These are phyloP conservation scores for Grammatotria lemairii DNA, from an alignment of 2,113 vertebrate genomes.

Conservation along the genomic window DNA sequence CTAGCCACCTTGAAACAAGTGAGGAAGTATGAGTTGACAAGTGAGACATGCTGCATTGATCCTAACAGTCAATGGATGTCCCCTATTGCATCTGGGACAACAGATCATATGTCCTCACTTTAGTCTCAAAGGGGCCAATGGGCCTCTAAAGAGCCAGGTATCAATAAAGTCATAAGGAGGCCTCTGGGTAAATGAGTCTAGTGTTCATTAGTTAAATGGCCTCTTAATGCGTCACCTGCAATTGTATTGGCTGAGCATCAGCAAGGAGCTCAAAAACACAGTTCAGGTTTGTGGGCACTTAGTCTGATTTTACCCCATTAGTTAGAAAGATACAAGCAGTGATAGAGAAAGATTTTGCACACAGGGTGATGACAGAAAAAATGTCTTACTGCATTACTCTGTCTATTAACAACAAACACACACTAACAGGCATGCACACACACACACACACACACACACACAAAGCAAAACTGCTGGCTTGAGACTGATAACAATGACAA, in stretches of 20 bases:
- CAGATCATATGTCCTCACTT: slow-evolving; percentile 33
- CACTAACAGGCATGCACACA: background rate
- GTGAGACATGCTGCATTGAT: slow-evolving; percentile 8
- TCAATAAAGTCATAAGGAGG: slow-evolving; percentile 37
- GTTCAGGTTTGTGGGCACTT: background rate
- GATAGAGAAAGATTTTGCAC: background rate
- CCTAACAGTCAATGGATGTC: slow-evolving; percentile 31
- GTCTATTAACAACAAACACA: background rate
- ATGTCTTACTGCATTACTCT: background rate
- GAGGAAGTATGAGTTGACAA: background rate
- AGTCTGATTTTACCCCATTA: background rate
- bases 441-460: background rate
- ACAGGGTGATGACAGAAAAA: background rate
- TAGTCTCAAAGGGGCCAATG: background rate
- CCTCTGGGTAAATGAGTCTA: slow-evolving; percentile 15
- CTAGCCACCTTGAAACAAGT: background rate
- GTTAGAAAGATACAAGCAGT: background rate
- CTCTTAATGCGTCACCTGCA: slow-evolving; percentile 14
- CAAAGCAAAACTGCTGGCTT: background rate
- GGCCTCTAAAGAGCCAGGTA: slow-evolving; percentile 16
- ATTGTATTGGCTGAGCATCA: slow-evolving; percentile 12
- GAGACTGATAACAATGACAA: background rate
- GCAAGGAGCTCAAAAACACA: background rate
- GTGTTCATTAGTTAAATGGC: slow-evolving; percentile 34
- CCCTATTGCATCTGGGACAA: slow-evolving; percentile 37